Base-by-base conservation (phyloP, 2,113 vertebrate species). In the Climacteris rufus region DNA sequence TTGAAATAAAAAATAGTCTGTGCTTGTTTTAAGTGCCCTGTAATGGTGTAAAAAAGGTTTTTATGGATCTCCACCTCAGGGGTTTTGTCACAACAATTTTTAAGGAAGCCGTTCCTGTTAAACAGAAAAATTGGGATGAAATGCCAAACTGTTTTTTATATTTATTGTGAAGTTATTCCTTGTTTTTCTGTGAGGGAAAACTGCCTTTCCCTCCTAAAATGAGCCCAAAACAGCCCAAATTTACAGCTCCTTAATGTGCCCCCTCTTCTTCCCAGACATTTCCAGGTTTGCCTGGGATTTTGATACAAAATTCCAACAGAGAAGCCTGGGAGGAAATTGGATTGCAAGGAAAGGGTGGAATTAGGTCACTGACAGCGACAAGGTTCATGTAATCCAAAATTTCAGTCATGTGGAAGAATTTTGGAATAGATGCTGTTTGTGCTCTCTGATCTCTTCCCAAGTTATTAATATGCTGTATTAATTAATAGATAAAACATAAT, bases 231-330 rank as follows among this genome's bases (percentile, higher is more conserved):
- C 33, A 66, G 33, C 47, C 47, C 72, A 27, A 57, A 37, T 59
- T 17, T 5, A 15, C n/a, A 24, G 53, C n/a, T 63, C 18, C 39
- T 13, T 1, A 37, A 25, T 5, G 10, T 25, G 1, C 5, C 3
- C 57, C 56, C 22, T 42, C 30, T 22, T 59, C n/a, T 42, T 40
- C 27, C n/a, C 15, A 27, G 23, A 1, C 19, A 3, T 64, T 54
- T 37, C 53, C 59, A 13, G 7, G 27, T 63, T 66, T 49, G 44
- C 45, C 53, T 17, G 45, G 13, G 35, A 30, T 39, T 39, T n/a
- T 47, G 42, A 30, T 49, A 49, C 5, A 28, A 47, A 56, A n/a
- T 40, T 45, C 20, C 21, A 39, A 1, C 8, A 35, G 24, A 54
- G 63, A 80, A 11, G 33, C 37, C 24, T 4, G 3, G 63, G 33